Evolutionary conservation across 2,797 vertebrate species (phyloP), one percentile per base, ranked within the genome.

Genomic region (Alectoris magna): DNA sequence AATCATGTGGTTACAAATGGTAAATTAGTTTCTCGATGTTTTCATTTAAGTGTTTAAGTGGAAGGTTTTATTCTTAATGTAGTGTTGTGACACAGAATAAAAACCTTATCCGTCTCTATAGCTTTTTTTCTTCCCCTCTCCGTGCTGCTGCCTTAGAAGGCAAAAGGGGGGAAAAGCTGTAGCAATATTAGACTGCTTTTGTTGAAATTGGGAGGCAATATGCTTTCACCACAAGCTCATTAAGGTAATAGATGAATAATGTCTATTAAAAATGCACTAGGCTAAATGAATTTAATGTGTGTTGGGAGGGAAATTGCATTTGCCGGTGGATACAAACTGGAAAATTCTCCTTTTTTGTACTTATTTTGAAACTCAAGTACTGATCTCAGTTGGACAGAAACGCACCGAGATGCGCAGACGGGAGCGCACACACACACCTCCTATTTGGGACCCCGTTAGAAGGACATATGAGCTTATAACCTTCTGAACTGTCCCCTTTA

Each of bases 31-130:
- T 99, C 99, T 99, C 98, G 98, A 99, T 99, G 99, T 99, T 99
- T 99, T 99, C 99, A 99, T 99, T 99, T 99, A 99, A 99, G 99
- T 99, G 99, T 99, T 99, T 99, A 99, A 99, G 99, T 99, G 99
- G 98, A 99, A 99, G 98, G 99, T 98, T 99, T 98, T 99, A 99
- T 99, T 99, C 97, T 97, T 98, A 99, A 98, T 98, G 98, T 97
- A 96, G 97, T 96, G 98, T 98, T 97, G 98, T 98, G 98, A 98
- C 98, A 97, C 97, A 98, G 98, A 98, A 98, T 98, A 98, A 98
- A 98, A 98, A 97, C 97, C 94, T 97, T 91, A 83, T 95, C 96
- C 46, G 62, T 49, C 95, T 96, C 93, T 88, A 67, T 93, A 96
- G 87, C 90, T 91, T 95, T 95, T 91, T 90, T 70, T 43, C 66